These are phyloP conservation scores for Pterophyllum scalare DNA, from an alignment of 2,113 vertebrate species.

Conservation along the genomic window DNA sequence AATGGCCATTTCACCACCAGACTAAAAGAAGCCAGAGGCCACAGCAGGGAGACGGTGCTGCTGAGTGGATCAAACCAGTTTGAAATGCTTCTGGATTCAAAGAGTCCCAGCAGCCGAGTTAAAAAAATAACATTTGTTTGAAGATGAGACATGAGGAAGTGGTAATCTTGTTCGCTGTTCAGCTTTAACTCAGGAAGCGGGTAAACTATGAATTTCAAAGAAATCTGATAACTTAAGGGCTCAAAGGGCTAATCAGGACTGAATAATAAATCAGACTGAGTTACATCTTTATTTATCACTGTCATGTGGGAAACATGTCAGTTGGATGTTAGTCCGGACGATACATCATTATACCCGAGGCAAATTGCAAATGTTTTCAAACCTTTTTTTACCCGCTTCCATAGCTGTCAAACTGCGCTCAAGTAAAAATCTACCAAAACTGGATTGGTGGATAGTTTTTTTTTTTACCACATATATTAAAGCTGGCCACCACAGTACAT, in stretches of 20 bases:
- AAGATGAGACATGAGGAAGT: neutral
- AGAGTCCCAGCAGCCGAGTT: neutral
- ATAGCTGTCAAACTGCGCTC: no score
- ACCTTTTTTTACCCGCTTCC: no score
- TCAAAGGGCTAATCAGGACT: neutral
- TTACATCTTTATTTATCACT: neutral
- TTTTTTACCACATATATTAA: no score
- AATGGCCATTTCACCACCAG: slow-evolving; percentile 13
- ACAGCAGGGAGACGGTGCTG: neutral
- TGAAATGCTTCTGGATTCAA: slow-evolving; percentile 1
- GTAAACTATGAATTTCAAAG: neutral
- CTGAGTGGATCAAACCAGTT: neutral
- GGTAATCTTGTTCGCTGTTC: neutral
- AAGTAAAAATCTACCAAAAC: no score
- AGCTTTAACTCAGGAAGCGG: neutral
- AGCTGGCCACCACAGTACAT: no score
- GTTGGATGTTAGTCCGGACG: neutral
- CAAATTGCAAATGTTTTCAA: no score
- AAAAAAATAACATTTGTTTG: neutral
- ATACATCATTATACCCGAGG: no score
- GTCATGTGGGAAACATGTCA: neutral
- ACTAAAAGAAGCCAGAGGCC: neutral
- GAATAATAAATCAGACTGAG: neutral
- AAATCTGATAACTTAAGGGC: neutral
- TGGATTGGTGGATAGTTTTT: no score